These are phyloP conservation scores for Danionella cerebrum DNA, from an alignment of 2,113 vertebrate genomes.

Conservation along the genomic window DNA sequence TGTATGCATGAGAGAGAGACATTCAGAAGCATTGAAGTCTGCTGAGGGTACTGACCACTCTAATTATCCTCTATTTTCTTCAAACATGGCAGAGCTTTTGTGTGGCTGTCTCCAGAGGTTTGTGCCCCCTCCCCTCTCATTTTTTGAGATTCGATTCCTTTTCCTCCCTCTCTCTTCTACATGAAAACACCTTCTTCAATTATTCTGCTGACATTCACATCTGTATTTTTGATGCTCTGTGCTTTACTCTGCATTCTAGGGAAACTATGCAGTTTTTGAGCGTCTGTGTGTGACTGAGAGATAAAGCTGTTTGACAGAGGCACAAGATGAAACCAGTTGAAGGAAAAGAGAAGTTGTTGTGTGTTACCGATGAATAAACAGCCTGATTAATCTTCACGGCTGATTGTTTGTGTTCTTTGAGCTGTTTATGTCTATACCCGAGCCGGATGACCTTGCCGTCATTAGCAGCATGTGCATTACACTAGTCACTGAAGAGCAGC, in stretches of 20 bases:
- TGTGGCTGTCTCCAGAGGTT: conserved; percentile 47
- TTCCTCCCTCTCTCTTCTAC: conserved; percentile 62
- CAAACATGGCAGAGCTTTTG: conserved; percentile 56
- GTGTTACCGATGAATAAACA: neutral
- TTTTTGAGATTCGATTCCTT: conserved; percentile 61
- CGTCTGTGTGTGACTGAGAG: conserved; percentile 10
- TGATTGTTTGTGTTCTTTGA: conserved; percentile 25
- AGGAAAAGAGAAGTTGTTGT: neutral
- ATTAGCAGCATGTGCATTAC: neutral
- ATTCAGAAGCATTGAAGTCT: conserved; percentile 34
- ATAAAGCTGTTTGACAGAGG: conserved; percentile 38
- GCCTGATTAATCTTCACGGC: conserved; percentile 41
- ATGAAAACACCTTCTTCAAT: conserved; percentile 71
- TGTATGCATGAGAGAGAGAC: neutral
- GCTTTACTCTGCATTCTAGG: conserved; percentile 49
- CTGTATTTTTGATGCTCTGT: conserved; percentile 59
- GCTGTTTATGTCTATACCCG: conserved; percentile 45
- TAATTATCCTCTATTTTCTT: conserved; percentile 66
- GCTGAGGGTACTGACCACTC: conserved; percentile 54
- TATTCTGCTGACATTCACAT: conserved; percentile 62
- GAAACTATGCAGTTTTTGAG: conserved; percentile 56
- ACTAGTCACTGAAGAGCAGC: too few relatives aligned
- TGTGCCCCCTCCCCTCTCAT: conserved; percentile 46
- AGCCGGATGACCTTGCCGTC: neutral
- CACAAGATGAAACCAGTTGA: conserved; percentile 15